Percentiles rank a stretch among this genome's conserved stretches.
phyloP scores from a whole-genome alignment of 2,797 vertebrate genomes.

The Ctenochaetus hawaiiensis region DNA sequence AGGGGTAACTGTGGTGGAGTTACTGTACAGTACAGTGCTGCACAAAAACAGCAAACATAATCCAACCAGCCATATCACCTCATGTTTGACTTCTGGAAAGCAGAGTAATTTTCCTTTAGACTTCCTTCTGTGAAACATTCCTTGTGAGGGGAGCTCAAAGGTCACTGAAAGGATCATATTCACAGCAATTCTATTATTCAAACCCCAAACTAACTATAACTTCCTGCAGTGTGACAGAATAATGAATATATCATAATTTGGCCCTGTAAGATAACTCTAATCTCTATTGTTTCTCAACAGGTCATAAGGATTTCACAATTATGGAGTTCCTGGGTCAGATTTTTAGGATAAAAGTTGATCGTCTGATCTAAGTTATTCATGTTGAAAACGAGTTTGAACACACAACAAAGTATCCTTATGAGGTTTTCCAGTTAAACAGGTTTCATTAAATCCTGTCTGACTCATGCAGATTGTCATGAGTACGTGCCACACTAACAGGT shows the following conservation, averaged over 20 bases:
- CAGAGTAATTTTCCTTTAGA: neutral
- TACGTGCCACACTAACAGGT: constrained; percentile 25
- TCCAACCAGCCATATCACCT: neutral
- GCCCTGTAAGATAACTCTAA: neutral
- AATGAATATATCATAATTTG: too few relatives aligned
- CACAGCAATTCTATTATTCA: neutral
- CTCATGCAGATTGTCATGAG: neutral
- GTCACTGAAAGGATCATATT: constrained; percentile 13
- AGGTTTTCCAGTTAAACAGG: neutral
- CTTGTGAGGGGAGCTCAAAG: constrained; percentile 29
- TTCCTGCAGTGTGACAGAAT: neutral
- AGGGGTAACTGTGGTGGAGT: too few relatives aligned
- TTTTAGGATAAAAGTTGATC: neutral
- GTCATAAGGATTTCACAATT: neutral
- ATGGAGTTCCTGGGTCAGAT: neutral
- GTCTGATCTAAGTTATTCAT: neutral
- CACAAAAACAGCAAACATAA: neutral
- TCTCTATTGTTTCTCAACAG: neutral
- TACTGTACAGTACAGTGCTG: too few relatives aligned
- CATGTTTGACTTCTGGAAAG: constrained; percentile 8
- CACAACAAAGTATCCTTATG: neutral
- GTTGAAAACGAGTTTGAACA: neutral
- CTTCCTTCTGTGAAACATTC: constrained; percentile 43
- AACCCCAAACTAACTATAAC: neutral
- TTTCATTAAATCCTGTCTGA: neutral